Evolutionary conservation across 2,888 invertebrate genomes (phyloP).

Genomic region (Eupithecia subumbrata): DNA sequence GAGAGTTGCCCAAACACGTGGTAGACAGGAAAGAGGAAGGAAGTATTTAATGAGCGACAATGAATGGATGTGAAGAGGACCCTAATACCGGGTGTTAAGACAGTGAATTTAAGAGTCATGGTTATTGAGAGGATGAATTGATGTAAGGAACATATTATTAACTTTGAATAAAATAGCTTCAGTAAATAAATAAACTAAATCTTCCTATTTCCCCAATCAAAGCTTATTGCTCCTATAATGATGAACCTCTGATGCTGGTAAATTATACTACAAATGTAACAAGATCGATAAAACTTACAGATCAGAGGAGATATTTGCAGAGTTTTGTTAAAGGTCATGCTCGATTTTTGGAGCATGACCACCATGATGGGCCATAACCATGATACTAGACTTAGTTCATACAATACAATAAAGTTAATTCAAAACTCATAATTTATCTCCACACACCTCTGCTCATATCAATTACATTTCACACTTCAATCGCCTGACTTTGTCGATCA

Average conservation of each 20-base stretch:
- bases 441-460: no score
- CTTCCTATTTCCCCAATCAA: background rate
- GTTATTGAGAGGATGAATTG: background rate
- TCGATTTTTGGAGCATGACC: no score
- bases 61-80: conserved; percentile 45
- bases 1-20: conserved; percentile 57
- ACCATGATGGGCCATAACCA: no score
- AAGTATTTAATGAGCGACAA: conserved; percentile 62
- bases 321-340: no score
- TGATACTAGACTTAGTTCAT: no score
- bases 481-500: no score
- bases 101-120: background rate
- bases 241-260: no score
- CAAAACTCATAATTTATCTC: no score
- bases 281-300: no score
- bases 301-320: no score
- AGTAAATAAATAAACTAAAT: background rate
- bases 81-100: conserved; percentile 16
- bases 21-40: conserved; percentile 69
- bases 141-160: background rate
- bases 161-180: background rate
- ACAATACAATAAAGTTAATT: no score
- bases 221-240: background rate
- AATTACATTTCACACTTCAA: background rate
- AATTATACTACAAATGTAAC: no score